Conservation (phyloP, 2,113 vertebrate genomes). For the Nipponia nippon region DNA sequence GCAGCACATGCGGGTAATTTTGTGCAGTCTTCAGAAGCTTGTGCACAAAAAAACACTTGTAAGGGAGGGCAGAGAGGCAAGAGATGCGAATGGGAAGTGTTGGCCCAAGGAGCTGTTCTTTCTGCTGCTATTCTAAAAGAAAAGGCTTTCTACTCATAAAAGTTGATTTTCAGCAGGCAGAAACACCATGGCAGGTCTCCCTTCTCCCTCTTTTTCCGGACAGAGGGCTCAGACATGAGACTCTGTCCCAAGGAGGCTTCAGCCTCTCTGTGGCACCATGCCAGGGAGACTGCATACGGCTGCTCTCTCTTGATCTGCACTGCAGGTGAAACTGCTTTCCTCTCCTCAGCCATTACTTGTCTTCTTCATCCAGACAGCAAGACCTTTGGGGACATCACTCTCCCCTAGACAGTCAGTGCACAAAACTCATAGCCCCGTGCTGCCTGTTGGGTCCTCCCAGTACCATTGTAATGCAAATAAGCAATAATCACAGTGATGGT, state of each 20-base stretch:
- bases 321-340: not conserved
- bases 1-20: not conserved
- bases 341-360: not conserved
- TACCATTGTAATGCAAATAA: not conserved
- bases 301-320: not conserved
- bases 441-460: not conserved
- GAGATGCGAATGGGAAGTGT: not conserved
- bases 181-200: not conserved
- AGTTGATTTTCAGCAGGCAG: not conserved
- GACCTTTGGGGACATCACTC: not conserved
- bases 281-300: fast-evolving
- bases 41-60: not conserved
- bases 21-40: not conserved
- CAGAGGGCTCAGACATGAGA: not conserved
- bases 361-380: not conserved
- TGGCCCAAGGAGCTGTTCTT: not conserved
- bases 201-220: not conserved
- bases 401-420: not conserved
- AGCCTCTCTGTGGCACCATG: not conserved
- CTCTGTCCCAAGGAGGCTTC: not conserved
- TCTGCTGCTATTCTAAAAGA: not conserved
- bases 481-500: fast-evolving
- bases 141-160: not conserved
- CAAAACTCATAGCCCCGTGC: too few species aligned
- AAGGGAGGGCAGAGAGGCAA: not conserved